Conservation (phyloP, 2,113 vertebrate species). For the Podarcis cretensis region DNA sequence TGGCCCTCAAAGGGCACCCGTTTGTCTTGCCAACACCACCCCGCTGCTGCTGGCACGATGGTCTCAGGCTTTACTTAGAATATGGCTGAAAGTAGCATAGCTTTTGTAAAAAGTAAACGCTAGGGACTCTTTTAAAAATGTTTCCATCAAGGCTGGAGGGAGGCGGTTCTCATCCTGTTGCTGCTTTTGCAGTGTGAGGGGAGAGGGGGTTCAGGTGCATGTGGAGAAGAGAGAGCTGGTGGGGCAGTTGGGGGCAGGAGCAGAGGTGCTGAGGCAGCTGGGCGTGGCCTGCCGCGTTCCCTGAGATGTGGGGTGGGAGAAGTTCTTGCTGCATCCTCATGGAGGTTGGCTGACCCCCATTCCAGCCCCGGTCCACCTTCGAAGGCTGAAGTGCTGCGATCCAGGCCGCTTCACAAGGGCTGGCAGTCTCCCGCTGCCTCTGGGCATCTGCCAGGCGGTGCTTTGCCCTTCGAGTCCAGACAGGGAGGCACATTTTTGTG, state of each 20-base stretch:
- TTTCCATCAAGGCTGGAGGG: background rate
- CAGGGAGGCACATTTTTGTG: background rate
- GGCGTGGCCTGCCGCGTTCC: background rate
- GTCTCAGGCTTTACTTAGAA: background rate
- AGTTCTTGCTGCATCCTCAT: background rate
- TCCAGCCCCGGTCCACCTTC: background rate
- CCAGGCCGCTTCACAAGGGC: background rate
- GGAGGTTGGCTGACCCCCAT: background rate
- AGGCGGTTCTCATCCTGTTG: background rate
- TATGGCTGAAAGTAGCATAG: background rate
- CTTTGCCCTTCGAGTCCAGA: no score
- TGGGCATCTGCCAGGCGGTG: no score
- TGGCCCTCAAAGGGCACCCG: background rate
- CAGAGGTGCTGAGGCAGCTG: background rate
- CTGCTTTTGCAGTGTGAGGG: background rate
- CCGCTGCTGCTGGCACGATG: background rate
- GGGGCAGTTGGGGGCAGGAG: background rate
- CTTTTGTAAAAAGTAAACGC: background rate
- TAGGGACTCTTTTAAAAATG: background rate
- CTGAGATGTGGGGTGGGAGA: background rate
- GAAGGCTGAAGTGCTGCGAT: background rate
- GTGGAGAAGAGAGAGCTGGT: background rate
- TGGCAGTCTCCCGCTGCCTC: background rate
- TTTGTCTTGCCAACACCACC: background rate
- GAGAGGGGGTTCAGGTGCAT: no score